Evolutionary conservation across 2,888 invertebrate genomes (phyloP).

Genomic region (Elegia similella): DNA sequence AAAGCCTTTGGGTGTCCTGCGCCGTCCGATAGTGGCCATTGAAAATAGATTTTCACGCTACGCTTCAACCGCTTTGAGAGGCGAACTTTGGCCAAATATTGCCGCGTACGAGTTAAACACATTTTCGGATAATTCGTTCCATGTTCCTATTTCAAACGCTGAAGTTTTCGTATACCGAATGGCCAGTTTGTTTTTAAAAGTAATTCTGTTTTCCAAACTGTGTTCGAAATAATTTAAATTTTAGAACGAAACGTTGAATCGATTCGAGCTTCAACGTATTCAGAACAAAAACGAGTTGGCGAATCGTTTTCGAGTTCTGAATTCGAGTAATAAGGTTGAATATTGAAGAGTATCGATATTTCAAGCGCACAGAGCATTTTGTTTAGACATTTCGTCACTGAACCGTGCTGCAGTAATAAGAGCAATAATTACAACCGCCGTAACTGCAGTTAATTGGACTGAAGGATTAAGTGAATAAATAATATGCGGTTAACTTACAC

Average conservation of each 20-base stretch:
- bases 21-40: slow-evolving; percentile 77
- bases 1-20: slow-evolving; percentile 73
- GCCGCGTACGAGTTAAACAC: slow-evolving; percentile 35
- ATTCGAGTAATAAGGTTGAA: slow-evolving; percentile 19
- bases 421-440: slow-evolving; percentile 58
- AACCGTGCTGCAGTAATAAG: slow-evolving; percentile 59
- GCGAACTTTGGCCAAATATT: slow-evolving; percentile 70
- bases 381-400: slow-evolving; percentile 43
- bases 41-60: slow-evolving; percentile 81
- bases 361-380: slow-evolving; percentile 20
- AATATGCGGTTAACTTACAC: slow-evolving; percentile 50
- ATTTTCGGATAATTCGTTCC: slow-evolving; percentile 32
- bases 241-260: slow-evolving; percentile 10
- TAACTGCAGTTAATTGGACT: slow-evolving; percentile 68
- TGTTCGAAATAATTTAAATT: slow-evolving; percentile 15
- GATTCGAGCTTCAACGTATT: slow-evolving; percentile 19
- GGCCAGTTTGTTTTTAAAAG: slow-evolving; percentile 15
- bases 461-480: slow-evolving; percentile 64
- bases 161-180: slow-evolving; percentile 9
- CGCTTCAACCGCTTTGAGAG: slow-evolving; percentile 61
- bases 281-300: slow-evolving; percentile 12
- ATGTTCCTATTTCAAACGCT: slow-evolving; percentile 15
- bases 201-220: slow-evolving; percentile 13
- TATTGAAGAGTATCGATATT: slow-evolving; percentile 13
- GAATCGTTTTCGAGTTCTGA: slow-evolving; percentile 3